Evolutionary conservation across 2,888 invertebrate genomes (phyloP), one percentile per base, ranked within the genome.

Genomic region (Sturmia bella): DNA sequence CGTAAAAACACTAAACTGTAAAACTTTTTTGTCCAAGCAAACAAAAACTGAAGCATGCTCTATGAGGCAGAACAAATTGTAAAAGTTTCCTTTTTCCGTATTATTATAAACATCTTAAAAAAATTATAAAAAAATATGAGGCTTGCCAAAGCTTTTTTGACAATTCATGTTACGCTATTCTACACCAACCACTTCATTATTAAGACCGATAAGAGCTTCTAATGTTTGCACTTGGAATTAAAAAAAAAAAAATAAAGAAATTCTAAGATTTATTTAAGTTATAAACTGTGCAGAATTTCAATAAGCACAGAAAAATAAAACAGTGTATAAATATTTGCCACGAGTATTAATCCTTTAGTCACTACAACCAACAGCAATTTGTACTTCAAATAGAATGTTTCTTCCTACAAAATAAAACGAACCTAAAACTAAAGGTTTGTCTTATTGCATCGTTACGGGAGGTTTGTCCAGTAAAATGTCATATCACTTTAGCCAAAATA

Each of bases 281-380:
- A 7, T 0, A 39, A 39, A 19, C 19, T 11, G 17, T 21, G 3
- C n/a, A 37, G 64, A 48, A 64, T 50, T 39, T 39, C 13, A 48
- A 37, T 50, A 45, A 64, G 32, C 0, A 19, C 4, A 32, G 32
- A 32, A 2, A 4, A 27, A 12, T 12, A 27, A 32, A 63, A 48
- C 45, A 32, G 27, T 48, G 32, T 32, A 9, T 17, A 37, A 64
- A 50, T 50, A 37, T 50, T 21, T 64, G 24, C 1, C n/a, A n/a
- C n/a, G n/a, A n/a, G n/a, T 48, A 27, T 24, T 32, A 63, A 63
- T 17, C 50, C 50, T 64, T 59, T 59, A 21, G 9, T 13, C 21
- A 50, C 21, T 4, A 4, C 13, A 32, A 15, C 19, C 7, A 12
- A 7, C 17, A 15, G 9, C 13, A 37, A 17, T 50, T 50, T 50